Evolutionary conservation across 2,888 invertebrate genomes (phyloP).

Genomic region (Athripsodes cinereus): DNA sequence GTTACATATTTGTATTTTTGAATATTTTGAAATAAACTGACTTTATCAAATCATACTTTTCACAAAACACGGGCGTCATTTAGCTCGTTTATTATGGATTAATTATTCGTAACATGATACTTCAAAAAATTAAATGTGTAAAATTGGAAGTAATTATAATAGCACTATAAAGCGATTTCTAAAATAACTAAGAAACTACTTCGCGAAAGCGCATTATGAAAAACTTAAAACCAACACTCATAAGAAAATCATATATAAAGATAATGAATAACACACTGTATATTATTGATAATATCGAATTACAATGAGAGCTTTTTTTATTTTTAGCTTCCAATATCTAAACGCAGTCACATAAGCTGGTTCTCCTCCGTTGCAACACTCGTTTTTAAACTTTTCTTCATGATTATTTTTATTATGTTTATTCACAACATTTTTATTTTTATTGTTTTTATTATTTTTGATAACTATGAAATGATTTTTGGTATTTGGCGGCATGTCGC

Average conservation of each 20-base stretch:
- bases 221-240: no score
- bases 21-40: constrained; percentile 25
- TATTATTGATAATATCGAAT: constrained; percentile 29
- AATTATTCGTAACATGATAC: constrained; percentile 21
- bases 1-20: constrained; percentile 36
- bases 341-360: constrained; percentile 35
- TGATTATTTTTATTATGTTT: background rate
- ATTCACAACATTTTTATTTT: constrained; percentile 27
- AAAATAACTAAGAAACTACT: no score
- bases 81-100: constrained; percentile 28
- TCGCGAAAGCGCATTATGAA: no score
- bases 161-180: background rate
- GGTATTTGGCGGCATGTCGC: constrained; percentile 25
- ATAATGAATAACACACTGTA: background rate
- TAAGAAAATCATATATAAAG: constrained; percentile 16
- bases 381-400: constrained; percentile 11
- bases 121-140: background rate
- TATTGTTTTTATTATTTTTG: constrained; percentile 8
- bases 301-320: constrained; percentile 38
- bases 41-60: constrained; percentile 27
- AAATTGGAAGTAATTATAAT: background rate
- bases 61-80: constrained; percentile 32
- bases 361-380: constrained; percentile 27
- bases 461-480: constrained; percentile 29
- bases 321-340: constrained; percentile 37